phyloP scores from a whole-genome alignment of 2,888 invertebrate genomes.

The Spialia ferax region DNA sequence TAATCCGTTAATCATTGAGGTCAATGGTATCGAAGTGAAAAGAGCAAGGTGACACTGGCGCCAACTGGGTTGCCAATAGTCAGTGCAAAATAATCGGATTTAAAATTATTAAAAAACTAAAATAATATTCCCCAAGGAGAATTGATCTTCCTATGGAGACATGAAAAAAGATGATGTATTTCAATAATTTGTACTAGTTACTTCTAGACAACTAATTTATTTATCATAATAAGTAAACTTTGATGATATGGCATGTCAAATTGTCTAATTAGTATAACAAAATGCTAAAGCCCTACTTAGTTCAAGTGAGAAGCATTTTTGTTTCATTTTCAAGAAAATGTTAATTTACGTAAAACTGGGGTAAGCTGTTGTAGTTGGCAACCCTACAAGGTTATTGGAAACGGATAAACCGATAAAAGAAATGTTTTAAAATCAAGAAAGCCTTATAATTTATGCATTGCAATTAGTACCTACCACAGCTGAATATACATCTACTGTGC shows the following conservation, averaged over 20 bases:
- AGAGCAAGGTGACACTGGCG: constrained; percentile 50
- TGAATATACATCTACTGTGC: constrained; percentile 1
- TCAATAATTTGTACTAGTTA: no score
- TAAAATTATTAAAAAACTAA: neutral
- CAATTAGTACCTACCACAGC: constrained; percentile 18
- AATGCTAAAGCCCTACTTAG: no score
- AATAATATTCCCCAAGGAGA: neutral
- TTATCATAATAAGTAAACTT: no score
- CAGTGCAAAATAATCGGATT: neutral
- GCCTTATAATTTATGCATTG: neutral
- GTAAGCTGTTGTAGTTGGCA: neutral
- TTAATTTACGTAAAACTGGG: no score
- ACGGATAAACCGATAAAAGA: neutral
- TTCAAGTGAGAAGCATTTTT: no score
- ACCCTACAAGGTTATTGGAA: neutral
- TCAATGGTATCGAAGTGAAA: constrained; percentile 49
- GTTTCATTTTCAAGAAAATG: no score
- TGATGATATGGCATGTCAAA: no score
- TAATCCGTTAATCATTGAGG: constrained; percentile 51
- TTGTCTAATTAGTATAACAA: no score
- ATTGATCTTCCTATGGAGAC: neutral
- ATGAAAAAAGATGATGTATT: no score
- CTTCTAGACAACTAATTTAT: no score
- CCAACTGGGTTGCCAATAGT: constrained; percentile 20
- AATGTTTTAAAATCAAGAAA: constrained; percentile 29